Evolutionary conservation across 2,113 vertebrate genomes (phyloP), one percentile per base, ranked within the genome.

Genomic region (Myodes glareolus): DNA sequence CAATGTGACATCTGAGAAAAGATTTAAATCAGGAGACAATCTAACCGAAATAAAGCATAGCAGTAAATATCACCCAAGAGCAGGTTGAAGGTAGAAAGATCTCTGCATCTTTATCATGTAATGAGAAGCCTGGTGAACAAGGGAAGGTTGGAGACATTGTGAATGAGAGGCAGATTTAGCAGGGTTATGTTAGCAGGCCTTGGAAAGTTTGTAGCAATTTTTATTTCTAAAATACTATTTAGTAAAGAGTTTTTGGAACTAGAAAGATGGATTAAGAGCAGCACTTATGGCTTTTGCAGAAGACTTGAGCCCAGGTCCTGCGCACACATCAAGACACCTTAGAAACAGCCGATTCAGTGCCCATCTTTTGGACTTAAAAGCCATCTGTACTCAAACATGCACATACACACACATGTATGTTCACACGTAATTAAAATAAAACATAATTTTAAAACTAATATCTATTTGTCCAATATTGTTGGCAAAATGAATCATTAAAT

Each of bases 11-110:
- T 39, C 73, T 72, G 23, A 63, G 33, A 9, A 85, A 93, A 90
- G 47, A 86, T 31, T 50, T 76, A 63, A 75, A 81, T 63, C 17
- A 81, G 61, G 39, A 61, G 1, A 47, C 9, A 67, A 3, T 7
- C 3, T 36, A 45, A 39, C 1, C 31, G 1, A 65, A 17, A 25
- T 36, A 33, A n/a, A 2, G 21, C 7, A 1, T 14, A 36, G 31
- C 39, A 76, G 36, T 55, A 84, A 88, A 58, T 70, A 72, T 25
- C 31, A 73, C 10, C 14, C 84, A 21, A 73, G 12, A 39, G 7
- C 45, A 75, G 1, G 7, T 8, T n/a, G 10, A 52, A 63, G 3
- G 4, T 70, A 13, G 33, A 11, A 58, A 39, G 65, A 25, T 5
- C 7, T 8, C 77, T 23, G 7, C 17, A 68, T 75, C 72, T 90